These are phyloP conservation scores for Meteorus sp. DNA, from an alignment of 1,140 invertebrate genomes.

Conservation along the genomic window DNA sequence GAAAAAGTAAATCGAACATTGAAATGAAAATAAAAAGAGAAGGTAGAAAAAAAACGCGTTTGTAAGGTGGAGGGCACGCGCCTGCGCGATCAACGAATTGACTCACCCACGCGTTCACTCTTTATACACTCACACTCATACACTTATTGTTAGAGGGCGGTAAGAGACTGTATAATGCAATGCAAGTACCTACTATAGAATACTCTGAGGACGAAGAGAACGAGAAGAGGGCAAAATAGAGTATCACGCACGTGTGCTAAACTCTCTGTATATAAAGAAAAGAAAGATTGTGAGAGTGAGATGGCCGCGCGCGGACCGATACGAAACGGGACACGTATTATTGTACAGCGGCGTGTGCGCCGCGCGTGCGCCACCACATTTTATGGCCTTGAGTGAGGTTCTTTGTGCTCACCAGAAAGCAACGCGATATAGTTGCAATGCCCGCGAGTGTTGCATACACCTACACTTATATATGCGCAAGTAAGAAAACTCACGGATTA, in stretches of 20 bases:
- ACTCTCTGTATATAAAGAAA: no score
- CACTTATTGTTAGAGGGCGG: no score
- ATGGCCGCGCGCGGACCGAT: slow-evolving; percentile 30
- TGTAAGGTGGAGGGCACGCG: slow-evolving; percentile 25
- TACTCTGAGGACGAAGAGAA: no score
- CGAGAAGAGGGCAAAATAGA: slow-evolving; percentile 3
- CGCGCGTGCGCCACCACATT: slow-evolving; percentile 31
- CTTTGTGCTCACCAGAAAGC: slow-evolving; percentile 49
- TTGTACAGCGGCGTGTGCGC: slow-evolving; percentile 21
- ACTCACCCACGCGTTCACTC: slow-evolving; percentile 10
- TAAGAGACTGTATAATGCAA: no score
- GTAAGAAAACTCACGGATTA: no score
- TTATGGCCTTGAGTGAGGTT: slow-evolving; percentile 55
- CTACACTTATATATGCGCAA: no score
- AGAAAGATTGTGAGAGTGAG: slow-evolving; percentile 31
- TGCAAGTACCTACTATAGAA: no score
- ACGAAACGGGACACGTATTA: slow-evolving; percentile 37
- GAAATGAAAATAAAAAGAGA: slow-evolving; percentile 7
- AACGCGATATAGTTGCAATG: slow-evolving; percentile 34
- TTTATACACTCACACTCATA: no score
- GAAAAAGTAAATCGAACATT: slow-evolving; percentile 10
- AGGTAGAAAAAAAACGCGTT: slow-evolving; percentile 25
- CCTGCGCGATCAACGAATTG: slow-evolving; percentile 17
- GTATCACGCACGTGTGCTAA: no score
- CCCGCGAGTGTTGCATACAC: no score